A percentile compares a stretch with the other conserved stretches of the same genome.
Conservation (phyloP, 1,140 invertebrate species). For the Pantala flavescens region DNA sequence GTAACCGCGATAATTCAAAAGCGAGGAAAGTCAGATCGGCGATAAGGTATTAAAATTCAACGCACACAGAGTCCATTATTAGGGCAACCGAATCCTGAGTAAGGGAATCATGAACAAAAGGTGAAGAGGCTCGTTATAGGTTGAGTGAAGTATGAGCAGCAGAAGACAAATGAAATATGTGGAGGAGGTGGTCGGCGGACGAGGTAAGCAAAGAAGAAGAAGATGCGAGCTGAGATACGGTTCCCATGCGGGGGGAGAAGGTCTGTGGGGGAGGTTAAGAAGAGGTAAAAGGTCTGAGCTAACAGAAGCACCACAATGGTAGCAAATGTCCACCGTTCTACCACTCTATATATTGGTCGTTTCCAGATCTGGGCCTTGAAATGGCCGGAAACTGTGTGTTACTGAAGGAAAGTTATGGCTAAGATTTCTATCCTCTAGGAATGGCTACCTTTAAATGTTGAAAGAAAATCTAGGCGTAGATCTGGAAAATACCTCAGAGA, state of each 20-base stretch:
- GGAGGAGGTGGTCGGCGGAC: not conserved
- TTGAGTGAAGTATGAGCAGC: not conserved
- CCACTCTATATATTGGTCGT: too few relatives aligned
- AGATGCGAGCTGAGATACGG: not conserved
- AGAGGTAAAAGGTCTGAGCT: not conserved
- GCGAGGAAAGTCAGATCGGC: not conserved
- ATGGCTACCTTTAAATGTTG: too few relatives aligned
- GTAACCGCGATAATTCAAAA: slow-evolving; percentile 1
- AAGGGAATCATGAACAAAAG: not conserved
- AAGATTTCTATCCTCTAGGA: too few relatives aligned
- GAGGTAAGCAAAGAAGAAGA: not conserved
- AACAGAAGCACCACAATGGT: too few relatives aligned
- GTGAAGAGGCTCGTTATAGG: not conserved
- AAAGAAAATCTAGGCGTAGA: too few relatives aligned
- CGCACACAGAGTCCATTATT: not conserved
- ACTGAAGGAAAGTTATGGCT: too few relatives aligned
- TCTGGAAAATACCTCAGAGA: too few relatives aligned
- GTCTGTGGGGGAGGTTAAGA: not conserved
- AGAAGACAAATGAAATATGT: not conserved
- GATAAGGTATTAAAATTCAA: not conserved
- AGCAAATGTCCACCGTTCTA: too few relatives aligned
- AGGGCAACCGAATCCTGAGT: not conserved
- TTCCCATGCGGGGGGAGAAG: not conserved
- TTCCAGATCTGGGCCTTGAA: too few relatives aligned
- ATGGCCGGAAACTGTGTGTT: too few relatives aligned